These are phyloP conservation scores for Boloria euphrosyne DNA, from an alignment of 2,888 invertebrate species.

Conservation along the genomic window DNA sequence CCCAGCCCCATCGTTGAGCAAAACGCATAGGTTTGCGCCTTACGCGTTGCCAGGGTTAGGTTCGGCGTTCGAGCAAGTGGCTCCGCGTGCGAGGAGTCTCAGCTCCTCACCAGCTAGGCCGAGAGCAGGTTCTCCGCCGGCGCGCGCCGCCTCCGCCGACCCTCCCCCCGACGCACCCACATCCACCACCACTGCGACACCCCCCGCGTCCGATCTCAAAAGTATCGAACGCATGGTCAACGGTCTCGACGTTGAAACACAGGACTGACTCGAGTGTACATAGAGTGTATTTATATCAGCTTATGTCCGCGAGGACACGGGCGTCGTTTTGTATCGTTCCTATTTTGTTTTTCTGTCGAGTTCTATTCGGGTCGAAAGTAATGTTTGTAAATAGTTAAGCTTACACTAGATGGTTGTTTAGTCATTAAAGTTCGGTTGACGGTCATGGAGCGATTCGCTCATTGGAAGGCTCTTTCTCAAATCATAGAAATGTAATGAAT, in stretches of 20 bases:
- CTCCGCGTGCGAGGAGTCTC: slow-evolving; percentile 86
- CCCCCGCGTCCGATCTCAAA: slow-evolving; percentile 91
- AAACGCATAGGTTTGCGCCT: slow-evolving; percentile 91
- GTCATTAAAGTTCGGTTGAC: slow-evolving; percentile 43
- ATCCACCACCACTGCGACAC: slow-evolving; percentile 68
- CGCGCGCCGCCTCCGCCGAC: slow-evolving; percentile 78
- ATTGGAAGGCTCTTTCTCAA: slow-evolving; percentile 21
- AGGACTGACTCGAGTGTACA: slow-evolving; percentile 78
- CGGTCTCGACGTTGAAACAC: slow-evolving; percentile 93
- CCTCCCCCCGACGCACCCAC: slow-evolving; percentile 81
- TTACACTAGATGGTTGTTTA: slow-evolving; percentile 65
- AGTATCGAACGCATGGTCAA: slow-evolving; percentile 99
- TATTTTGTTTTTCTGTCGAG: slow-evolving; percentile 80
- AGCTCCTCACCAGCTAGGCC: slow-evolving; percentile 82
- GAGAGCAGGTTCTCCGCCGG: slow-evolving; percentile 65
- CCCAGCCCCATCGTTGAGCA: slow-evolving; percentile 85
- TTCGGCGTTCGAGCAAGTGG: slow-evolving; percentile 95
- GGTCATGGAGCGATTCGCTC: slow-evolving; percentile 25
- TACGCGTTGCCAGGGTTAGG: slow-evolving; percentile 91
- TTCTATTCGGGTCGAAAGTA: slow-evolving; percentile 79
- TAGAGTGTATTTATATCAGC: slow-evolving; percentile 76
- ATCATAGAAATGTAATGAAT: slow-evolving; percentile 13
- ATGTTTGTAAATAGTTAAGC: slow-evolving; percentile 79
- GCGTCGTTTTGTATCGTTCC: slow-evolving; percentile 79
- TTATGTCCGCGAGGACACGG: slow-evolving; percentile 48